Evolutionary conservation across 2,888 invertebrate genomes (phyloP), one percentile per base, ranked within the genome.

Genomic region (Stomorhina lunata): DNA sequence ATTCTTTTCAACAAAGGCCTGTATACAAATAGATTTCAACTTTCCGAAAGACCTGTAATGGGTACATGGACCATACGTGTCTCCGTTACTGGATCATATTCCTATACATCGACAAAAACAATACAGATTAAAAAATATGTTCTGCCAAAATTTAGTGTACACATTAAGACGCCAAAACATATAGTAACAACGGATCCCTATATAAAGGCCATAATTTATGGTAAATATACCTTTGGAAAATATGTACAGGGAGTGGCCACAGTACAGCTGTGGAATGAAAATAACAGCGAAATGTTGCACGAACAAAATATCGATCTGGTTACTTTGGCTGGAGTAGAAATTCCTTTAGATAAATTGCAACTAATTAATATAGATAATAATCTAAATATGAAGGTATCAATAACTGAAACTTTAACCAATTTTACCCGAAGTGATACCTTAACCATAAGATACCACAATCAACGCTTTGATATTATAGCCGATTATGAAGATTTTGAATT

Each of bases 51-150:
- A 84, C 97, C 97, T 0, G 95, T 96, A 12, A 92, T 97, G 15
- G 98, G 97, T 32, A 93, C 95, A 89, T 98, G 98, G 98, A 95
- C 94, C 78, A 95, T 98, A 86, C 94, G 95, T 85, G 94, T 94
- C 0, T 92, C 91, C 15, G 7, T 81, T 0, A 86, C 84, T 6
- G 77, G 76, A 7, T 85, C 82, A 0, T 25, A n/a, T 1, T 25
- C 55, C 0, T 7, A 22, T 9, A 4, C 66, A 1, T 69, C 83
- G 6, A 53, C 40, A 0, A 87, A 90, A 80, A 55, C 77, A 0
- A 66, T 86, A 27, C 65, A 80, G 6, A 85, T 86, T 29, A 82
- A 84, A 34, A 83, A 84, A 50, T 86, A 86, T 59, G 83, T 83
- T n/a, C 29, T 86, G 40, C 86, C 86, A 4, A 85, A 85, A 50